Conservation (phyloP, 1,140 invertebrate genomes). For the Tetraneura akinire region DNA sequence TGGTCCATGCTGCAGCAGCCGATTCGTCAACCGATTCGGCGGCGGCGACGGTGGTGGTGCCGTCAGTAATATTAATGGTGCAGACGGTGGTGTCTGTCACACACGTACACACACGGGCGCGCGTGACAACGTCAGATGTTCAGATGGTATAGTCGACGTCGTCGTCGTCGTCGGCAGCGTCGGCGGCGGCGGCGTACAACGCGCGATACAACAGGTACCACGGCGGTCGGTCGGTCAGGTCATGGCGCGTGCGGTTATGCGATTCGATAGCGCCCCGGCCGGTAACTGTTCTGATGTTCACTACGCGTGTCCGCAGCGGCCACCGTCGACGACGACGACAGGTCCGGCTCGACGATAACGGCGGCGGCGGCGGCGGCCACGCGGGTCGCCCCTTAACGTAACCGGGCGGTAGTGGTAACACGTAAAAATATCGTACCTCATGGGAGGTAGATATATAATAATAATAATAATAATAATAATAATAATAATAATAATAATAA, state of each 20-base stretch:
- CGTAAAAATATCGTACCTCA: too few species aligned
- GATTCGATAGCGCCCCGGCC: conserved; percentile 45
- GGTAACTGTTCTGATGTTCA: conserved; percentile 26
- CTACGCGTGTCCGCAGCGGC: conserved; percentile 31
- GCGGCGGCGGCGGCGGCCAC: not conserved
- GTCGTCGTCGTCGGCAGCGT: not conserved
- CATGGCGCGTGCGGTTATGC: conserved; percentile 32
- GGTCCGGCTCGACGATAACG: not conserved
- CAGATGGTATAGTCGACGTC: not conserved
- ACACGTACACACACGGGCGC: too few species aligned
- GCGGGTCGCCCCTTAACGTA: not conserved
- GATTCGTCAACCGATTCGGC: not conserved
- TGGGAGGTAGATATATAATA: too few species aligned
- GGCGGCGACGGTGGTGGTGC: not conserved
- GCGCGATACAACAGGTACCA: conserved; percentile 10
- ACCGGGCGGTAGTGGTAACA: not conserved
- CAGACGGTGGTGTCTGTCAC: too few species aligned
- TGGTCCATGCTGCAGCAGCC: conserved; percentile 7
- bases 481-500: too few species aligned
- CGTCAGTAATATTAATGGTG: not conserved
- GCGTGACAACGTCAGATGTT: too few species aligned
- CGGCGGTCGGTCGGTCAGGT: conserved; percentile 34
- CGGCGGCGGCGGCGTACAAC: not conserved
- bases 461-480: too few species aligned
- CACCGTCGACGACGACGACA: not conserved